Percentiles rank a stretch among this genome's conserved stretches.
Evolutionary conservation across 2,797 vertebrate genomes (phyloP).

Genomic region (Bovichtus variegatus): DNA sequence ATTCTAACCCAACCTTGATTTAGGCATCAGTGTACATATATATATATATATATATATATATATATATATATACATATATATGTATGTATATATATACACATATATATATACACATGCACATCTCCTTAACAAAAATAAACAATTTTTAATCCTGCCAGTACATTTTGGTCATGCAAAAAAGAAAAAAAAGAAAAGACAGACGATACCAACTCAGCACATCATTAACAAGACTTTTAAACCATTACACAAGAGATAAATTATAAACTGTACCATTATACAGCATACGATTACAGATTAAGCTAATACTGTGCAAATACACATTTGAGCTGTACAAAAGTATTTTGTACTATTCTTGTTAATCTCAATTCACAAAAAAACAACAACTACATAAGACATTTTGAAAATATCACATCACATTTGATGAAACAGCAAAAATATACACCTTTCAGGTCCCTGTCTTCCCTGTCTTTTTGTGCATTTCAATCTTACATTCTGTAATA

Average conservation of each 20-base stretch:
- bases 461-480: constrained; percentile 82
- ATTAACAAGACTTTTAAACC: constrained; percentile 72
- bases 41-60: not conserved
- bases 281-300: constrained; percentile 77
- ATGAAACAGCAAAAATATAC: constrained; percentile 82
- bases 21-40: constrained; percentile 70
- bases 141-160: constrained; percentile 65
- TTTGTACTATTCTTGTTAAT: constrained; percentile 74
- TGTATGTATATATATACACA: constrained; percentile 40
- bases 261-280: constrained; percentile 76
- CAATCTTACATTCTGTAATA: constrained; percentile 79
- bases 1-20: constrained; percentile 71
- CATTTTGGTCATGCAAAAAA: constrained; percentile 86
- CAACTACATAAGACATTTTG: constrained; percentile 68
- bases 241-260: constrained; percentile 75
- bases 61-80: not conserved
- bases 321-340: constrained; percentile 82
- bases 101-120: constrained; percentile 45
- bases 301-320: constrained; percentile 89
- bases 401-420: constrained; percentile 80
- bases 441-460: constrained; percentile 76
- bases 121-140: constrained; percentile 79
- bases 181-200: constrained; percentile 52
- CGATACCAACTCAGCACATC: constrained; percentile 69
- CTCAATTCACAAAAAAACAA: constrained; percentile 69